A percentile compares a stretch with the other conserved stretches of the same genome.
phyloP scores from a whole-genome alignment of 2,888 invertebrate genomes.

The Ornithoptera priamus region DNA sequence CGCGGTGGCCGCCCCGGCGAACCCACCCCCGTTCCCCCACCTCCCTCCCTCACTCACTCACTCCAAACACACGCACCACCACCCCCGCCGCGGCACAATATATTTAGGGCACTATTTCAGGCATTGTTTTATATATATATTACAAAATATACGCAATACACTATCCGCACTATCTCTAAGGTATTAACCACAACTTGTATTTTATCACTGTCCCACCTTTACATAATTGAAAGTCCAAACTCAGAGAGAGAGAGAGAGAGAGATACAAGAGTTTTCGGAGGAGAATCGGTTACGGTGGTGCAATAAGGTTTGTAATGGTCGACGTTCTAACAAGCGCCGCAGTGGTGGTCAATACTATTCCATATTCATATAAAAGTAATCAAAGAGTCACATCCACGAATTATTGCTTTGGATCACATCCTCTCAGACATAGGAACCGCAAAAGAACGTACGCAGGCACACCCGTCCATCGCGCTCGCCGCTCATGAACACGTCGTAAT shows the following conservation, averaged over 20 bases:
- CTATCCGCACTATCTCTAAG: conserved; percentile 52
- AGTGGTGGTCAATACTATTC: conserved; percentile 56
- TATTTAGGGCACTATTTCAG: conserved; percentile 67
- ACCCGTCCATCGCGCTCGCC: conserved; percentile 33
- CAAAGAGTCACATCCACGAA: conserved; percentile 69
- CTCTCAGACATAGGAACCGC: conserved; percentile 59
- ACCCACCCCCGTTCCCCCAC: conserved; percentile 44
- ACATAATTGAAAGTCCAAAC: conserved; percentile 43
- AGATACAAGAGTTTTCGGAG: background rate
- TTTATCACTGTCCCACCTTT: conserved; percentile 59
- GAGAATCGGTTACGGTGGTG: background rate
- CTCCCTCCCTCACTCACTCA: no score
- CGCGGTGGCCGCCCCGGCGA: conserved; percentile 47
- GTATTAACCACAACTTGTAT: conserved; percentile 59
- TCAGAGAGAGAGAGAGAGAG: conserved; percentile 25
- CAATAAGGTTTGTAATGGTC: background rate
- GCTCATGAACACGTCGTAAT: conserved; percentile 32
- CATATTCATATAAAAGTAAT: conserved; percentile 46
- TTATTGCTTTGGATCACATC: conserved; percentile 68
- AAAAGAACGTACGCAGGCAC: conserved; percentile 39
- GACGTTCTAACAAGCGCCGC: conserved; percentile 17
- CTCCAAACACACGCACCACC: conserved; percentile 11
- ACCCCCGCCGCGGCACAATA: conserved; percentile 62
- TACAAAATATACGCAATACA: conserved; percentile 45
- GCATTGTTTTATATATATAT: conserved; percentile 50